Conservation (phyloP, 2,797 vertebrate genomes). For the Saxicola maurus region DNA sequence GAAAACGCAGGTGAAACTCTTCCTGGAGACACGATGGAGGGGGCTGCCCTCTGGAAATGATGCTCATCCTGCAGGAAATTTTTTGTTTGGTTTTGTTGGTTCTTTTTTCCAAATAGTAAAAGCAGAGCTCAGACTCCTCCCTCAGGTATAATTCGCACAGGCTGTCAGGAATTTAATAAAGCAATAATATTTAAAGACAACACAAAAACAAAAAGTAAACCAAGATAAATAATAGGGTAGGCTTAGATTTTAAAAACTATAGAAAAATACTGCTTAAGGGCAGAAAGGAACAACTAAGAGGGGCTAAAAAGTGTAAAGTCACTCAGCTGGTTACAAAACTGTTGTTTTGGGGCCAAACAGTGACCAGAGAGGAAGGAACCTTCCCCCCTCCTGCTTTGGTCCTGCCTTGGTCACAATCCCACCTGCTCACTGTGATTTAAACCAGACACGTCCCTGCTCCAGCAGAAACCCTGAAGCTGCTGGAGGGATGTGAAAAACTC, state of each 20-base stretch:
- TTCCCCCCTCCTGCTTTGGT: rapidly evolving
- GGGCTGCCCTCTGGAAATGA: background rate
- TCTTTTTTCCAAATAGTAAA: background rate
- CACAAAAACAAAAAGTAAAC: background rate
- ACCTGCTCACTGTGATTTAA: background rate
- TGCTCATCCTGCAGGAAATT: background rate
- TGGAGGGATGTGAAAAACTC: background rate
- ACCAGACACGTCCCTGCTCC: background rate
- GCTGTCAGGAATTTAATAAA: rapidly evolving
- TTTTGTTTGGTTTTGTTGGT: no score
- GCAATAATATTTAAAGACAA: background rate
- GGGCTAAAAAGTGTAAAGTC: background rate
- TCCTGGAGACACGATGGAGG: background rate
- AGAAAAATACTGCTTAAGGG: background rate
- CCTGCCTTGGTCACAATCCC: rapidly evolving
- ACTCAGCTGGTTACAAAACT: background rate
- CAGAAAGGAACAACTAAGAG: background rate
- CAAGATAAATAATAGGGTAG: background rate
- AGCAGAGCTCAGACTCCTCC: background rate
- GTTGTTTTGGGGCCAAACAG: background rate
- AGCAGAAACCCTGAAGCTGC: background rate
- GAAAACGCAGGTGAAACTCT: background rate
- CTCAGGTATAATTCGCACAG: background rate
- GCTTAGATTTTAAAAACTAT: background rate
- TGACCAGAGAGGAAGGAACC: background rate